phyloP scores from a whole-genome alignment of 2,113 vertebrate species.

The Furnarius figulus region DNA sequence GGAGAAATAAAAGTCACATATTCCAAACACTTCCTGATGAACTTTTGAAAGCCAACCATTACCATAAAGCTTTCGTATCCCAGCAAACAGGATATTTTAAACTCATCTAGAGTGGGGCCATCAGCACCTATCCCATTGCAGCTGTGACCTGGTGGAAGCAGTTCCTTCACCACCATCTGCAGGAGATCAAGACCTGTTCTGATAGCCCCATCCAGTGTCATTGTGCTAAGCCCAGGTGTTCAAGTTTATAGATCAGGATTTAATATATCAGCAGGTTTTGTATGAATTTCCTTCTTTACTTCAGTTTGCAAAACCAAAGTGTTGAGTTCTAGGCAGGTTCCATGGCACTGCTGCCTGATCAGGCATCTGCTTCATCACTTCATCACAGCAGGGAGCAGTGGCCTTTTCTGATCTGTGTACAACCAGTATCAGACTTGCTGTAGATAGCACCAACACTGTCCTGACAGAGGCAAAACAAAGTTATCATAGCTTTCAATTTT shows the following conservation, averaged over 20 bases:
- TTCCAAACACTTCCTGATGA: background rate
- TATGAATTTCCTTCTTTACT: background rate
- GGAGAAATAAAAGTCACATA: background rate
- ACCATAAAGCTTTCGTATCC: background rate
- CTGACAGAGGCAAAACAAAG: background rate
- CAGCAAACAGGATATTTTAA: background rate
- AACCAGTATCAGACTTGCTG: background rate
- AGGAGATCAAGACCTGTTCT: background rate
- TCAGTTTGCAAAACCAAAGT: background rate
- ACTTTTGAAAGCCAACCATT: background rate
- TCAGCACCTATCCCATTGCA: too few species aligned
- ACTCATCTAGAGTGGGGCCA: background rate
- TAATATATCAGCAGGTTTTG: background rate
- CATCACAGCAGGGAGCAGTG: background rate
- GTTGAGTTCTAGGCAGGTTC: background rate
- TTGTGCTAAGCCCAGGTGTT: background rate
- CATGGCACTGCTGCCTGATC: background rate
- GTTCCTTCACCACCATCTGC: background rate
- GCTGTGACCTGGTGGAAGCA: background rate
- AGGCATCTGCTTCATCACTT: background rate
- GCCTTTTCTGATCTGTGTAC: background rate
- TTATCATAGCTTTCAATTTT: background rate
- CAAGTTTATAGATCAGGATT: background rate
- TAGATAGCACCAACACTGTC: background rate
- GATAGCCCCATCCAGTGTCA: background rate